These are phyloP conservation scores for Aphodius sticticus DNA, from an alignment of 2,888 invertebrate genomes.

Conservation along the genomic window DNA sequence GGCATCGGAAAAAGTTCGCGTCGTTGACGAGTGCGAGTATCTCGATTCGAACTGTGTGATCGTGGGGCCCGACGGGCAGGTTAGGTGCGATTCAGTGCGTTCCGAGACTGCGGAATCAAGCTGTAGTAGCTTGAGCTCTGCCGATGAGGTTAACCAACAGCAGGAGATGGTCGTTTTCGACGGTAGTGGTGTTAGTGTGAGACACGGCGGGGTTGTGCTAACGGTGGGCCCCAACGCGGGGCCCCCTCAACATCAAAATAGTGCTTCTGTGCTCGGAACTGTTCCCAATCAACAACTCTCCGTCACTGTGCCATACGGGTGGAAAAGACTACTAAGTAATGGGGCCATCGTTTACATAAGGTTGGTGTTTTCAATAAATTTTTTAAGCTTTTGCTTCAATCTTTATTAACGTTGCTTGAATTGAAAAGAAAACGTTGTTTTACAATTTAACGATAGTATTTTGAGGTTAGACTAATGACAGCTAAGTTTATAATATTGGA, in stretches of 20 bases:
- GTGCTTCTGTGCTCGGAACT: slow-evolving; percentile 42
- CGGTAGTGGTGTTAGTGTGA: slow-evolving; percentile 58
- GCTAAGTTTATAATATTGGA: background rate
- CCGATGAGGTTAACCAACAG: slow-evolving; percentile 53
- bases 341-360: slow-evolving; percentile 80
- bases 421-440: background rate
- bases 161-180: slow-evolving; percentile 59
- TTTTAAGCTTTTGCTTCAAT: background rate
- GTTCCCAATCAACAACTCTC: slow-evolving; percentile 43
- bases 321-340: slow-evolving; percentile 77
- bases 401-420: background rate
- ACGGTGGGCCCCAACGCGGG: slow-evolving; percentile 53
- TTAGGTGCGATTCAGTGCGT: slow-evolving; percentile 66
- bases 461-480: background rate
- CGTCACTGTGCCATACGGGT: slow-evolving; percentile 74
- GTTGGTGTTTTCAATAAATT: slow-evolving; percentile 61
- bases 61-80: slow-evolving; percentile 55
- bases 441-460: background rate
- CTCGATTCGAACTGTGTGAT: slow-evolving; percentile 49
- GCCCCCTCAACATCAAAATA: slow-evolving; percentile 42
- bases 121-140: slow-evolving; percentile 64
- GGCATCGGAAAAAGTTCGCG: slow-evolving; percentile 52
- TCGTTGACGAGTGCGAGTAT: slow-evolving; percentile 47
- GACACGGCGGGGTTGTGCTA: slow-evolving; percentile 55
- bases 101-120: slow-evolving; percentile 69